These are phyloP conservation scores for Pangasius krempfi DNA, from an alignment of 2,797 vertebrate genomes.

Conservation along the genomic window DNA sequence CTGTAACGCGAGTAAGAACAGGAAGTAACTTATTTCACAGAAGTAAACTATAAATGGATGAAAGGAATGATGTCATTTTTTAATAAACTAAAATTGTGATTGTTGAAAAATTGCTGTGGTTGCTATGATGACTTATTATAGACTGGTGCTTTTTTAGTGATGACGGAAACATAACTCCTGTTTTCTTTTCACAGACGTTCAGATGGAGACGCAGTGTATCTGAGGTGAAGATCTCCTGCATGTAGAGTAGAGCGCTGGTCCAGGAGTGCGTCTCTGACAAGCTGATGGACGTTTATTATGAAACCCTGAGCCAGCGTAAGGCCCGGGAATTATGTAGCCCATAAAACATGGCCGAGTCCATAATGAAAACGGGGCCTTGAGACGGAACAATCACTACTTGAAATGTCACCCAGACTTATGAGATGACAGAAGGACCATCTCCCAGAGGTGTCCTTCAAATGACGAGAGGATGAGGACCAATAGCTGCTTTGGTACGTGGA, in stretches of 20 bases:
- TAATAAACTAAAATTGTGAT: neutral
- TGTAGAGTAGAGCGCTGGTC: slow-evolving; percentile 18
- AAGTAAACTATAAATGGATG: neutral
- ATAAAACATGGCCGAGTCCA: slow-evolving; percentile 53
- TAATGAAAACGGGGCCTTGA: slow-evolving; percentile 59
- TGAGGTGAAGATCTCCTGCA: neutral
- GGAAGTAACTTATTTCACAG: no score
- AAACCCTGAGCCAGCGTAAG: slow-evolving; percentile 40
- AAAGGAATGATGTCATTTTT: neutral
- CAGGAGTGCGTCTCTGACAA: slow-evolving; percentile 19
- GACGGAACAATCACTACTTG: slow-evolving; percentile 50
- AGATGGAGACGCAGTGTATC: neutral
- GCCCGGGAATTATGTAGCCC: slow-evolving; percentile 55
- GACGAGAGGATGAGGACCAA: neutral
- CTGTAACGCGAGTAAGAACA: no score
- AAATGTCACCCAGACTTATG: slow-evolving; percentile 59
- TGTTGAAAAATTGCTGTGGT: neutral
- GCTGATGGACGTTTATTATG: slow-evolving; percentile 53
- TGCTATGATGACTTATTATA: neutral
- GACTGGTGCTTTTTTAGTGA: neutral
- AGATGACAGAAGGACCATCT: slow-evolving; percentile 34
- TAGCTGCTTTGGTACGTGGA: neutral
- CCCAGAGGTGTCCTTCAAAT: slow-evolving; percentile 44
- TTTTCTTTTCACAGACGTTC: neutral
- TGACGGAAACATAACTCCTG: neutral